Conservation (phyloP, 2,888 invertebrate genomes). For the Creontiades dilutus region DNA sequence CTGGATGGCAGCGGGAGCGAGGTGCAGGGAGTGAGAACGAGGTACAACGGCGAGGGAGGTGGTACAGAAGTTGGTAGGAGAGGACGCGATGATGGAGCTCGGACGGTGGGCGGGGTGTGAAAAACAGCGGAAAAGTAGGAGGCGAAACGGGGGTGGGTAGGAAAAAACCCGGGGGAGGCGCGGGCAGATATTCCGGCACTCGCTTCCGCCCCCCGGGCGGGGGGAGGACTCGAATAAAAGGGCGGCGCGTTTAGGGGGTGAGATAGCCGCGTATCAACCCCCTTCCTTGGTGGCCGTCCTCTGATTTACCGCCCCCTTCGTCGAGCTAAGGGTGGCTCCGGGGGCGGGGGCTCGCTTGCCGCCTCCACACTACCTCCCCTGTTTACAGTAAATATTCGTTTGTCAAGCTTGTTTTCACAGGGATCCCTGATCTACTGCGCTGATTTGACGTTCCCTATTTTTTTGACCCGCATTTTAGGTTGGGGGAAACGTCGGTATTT, state of each 20-base stretch:
- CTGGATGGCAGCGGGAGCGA: neutral
- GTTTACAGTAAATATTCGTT: conserved; percentile 65
- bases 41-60: neutral
- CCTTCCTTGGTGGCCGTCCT: conserved; percentile 31
- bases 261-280: conserved; percentile 58
- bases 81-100: neutral
- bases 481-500: neutral
- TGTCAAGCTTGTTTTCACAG: conserved; percentile 62
- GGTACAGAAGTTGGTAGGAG: conserved; percentile 7
- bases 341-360: neutral
- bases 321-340: conserved; percentile 1
- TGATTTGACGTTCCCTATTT: conserved; percentile 25
- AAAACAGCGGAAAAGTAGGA: neutral
- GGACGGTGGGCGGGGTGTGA: conserved; percentile 12
- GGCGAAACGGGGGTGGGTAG: neutral
- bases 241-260: neutral
- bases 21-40: neutral
- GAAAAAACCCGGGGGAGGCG: conserved; percentile 31
- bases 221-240: conserved; percentile 1
- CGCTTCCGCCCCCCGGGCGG: conserved; percentile 39
- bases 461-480: neutral
- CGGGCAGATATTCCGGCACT: conserved; percentile 57
- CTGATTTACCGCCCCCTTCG: conserved; percentile 5
- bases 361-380: neutral
- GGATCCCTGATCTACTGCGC: conserved; percentile 53